Conservation (phyloP, 2,888 invertebrate species). For the Bimastos eiseni region DNA sequence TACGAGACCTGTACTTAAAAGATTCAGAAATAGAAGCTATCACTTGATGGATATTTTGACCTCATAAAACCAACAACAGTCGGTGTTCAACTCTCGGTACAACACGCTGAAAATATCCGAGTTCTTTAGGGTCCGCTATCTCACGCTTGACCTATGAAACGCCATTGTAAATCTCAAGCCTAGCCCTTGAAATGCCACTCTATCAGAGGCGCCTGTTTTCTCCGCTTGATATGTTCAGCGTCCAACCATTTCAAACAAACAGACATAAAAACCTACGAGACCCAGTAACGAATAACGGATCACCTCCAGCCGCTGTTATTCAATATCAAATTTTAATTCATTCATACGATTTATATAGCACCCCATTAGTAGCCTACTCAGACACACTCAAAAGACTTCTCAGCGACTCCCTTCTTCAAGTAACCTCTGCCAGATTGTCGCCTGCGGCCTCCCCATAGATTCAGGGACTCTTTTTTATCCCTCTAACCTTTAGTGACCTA, state of each 20-base stretch:
- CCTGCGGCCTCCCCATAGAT: neutral
- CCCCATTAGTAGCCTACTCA: too few species aligned
- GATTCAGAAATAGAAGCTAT: neutral
- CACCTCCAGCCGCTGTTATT: neutral
- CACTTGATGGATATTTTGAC: neutral
- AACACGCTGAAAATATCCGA: neutral
- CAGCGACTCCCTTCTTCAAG: neutral
- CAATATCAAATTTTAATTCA: neutral
- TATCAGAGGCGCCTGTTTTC: neutral
- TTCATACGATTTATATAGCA: too few species aligned
- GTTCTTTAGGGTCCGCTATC: neutral
- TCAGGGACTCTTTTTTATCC: too few species aligned
- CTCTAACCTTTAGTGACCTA: too few species aligned
- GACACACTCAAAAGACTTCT: neutral
- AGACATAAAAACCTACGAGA: neutral
- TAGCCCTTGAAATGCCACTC: neutral
- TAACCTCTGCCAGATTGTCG: neutral
- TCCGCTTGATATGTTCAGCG: neutral
- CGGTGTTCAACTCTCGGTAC: neutral
- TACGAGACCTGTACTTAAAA: neutral
- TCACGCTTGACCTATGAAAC: conserved; percentile 13
- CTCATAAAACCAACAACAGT: neutral
- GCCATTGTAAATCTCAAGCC: neutral
- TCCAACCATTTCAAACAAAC: neutral
- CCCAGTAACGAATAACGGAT: neutral